phyloP scores from a whole-genome alignment of 1,140 invertebrate genomes.

The Odontomachus brunneus region DNA sequence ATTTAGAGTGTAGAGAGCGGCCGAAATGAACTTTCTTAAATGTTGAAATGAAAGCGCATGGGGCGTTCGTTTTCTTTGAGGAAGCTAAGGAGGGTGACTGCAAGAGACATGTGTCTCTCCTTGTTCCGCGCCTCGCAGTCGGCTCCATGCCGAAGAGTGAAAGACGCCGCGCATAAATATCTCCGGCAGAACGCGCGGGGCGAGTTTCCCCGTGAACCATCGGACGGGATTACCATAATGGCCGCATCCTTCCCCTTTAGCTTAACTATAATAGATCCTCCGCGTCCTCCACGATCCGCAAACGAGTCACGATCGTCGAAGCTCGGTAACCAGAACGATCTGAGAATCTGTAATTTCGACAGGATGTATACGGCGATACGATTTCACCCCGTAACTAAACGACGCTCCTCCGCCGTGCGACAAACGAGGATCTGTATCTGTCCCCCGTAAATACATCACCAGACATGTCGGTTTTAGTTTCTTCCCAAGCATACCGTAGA shows the following conservation, averaged over 20 bases:
- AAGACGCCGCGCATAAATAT: constrained; percentile 59
- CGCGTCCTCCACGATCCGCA: constrained; percentile 50
- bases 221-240: constrained; percentile 60
- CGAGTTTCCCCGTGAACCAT: constrained; percentile 46
- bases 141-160: constrained; percentile 40
- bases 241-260: constrained; percentile 59
- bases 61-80: constrained; percentile 43
- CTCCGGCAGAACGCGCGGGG: constrained; percentile 22
- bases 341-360: constrained; percentile 60
- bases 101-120: constrained; percentile 47
- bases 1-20: too few relatives aligned
- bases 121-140: constrained; percentile 34
- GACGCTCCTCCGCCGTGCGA: constrained; percentile 12
- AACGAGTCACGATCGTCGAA: constrained; percentile 63
- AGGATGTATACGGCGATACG: constrained; percentile 33
- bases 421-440: constrained; percentile 26
- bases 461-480: not conserved
- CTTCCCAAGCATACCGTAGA: not conserved
- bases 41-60: constrained; percentile 37
- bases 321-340: constrained; percentile 57
- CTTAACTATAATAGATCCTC: constrained; percentile 56
- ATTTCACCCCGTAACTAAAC: constrained; percentile 26
- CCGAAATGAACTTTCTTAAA: not conserved
- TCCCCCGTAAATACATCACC: not conserved
- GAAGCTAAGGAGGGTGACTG: constrained; percentile 29